Percentiles rank a stretch among this genome's conserved stretches.
Evolutionary conservation across 2,113 vertebrate genomes (phyloP).

Genomic region (Triplophysa rosa): DNA sequence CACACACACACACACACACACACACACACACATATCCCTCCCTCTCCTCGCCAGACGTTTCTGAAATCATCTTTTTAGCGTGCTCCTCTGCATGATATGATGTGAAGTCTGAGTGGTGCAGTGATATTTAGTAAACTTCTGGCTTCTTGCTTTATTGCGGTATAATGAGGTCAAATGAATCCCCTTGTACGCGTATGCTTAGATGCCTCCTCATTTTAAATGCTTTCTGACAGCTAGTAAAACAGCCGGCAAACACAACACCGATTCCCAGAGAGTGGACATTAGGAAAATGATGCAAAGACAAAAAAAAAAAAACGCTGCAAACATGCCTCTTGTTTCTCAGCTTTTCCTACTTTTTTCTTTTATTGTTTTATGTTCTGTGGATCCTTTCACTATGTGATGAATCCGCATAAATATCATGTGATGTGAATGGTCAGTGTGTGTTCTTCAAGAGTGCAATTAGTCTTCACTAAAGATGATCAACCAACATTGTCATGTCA

Average conservation of each 20-base stretch:
- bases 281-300: constrained; percentile 68
- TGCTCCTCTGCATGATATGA: constrained; percentile 88
- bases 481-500: constrained; percentile 65
- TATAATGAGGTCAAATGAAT: constrained; percentile 99
- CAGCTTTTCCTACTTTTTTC: background rate
- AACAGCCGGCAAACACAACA: constrained; percentile 91
- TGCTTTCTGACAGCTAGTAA: constrained; percentile 96
- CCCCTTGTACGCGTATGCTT: constrained; percentile 95
- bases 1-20: constrained; percentile 50
- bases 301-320: background rate
- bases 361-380: background rate
- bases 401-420: constrained; percentile 5
- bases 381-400: background rate
- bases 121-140: constrained; percentile 99
- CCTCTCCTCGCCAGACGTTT: constrained; percentile 76
- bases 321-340: background rate
- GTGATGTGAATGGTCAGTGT: background rate
- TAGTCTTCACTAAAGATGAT: constrained; percentile 53
- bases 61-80: constrained; percentile 90
- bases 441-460: constrained; percentile 68
- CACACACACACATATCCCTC: constrained; percentile 61
- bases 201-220: constrained; percentile 92
- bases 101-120: constrained; percentile 87
- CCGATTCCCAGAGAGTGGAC: constrained; percentile 80
- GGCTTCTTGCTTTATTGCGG: constrained; percentile 97